Evolutionary conservation across 2,797 vertebrate species (phyloP), one percentile per base, ranked within the genome.

Genomic region (Acipenser ruthenus): DNA sequence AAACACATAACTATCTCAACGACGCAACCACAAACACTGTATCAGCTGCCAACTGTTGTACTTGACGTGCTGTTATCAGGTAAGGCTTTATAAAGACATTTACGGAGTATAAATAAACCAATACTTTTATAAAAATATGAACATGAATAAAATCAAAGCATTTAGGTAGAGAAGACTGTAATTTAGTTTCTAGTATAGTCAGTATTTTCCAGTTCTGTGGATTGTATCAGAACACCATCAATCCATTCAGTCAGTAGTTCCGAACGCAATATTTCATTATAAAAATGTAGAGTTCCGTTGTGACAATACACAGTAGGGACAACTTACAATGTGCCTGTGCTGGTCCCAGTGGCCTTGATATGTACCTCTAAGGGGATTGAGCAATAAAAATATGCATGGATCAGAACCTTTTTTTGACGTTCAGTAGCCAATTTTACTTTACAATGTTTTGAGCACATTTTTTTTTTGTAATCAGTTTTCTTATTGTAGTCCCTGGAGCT

Each of bases 71-170:
- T 11, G 74, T 70, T 49, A 73, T 65, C 75, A 80, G 77, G 73
- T 86, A 88, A 88, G 84, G 84, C 83, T 80, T 83, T 64, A 68
- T 81, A 72, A 77, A 79, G 73, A 75, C 77, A 72, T 18, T 18
- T 18, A 75, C 52, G 48, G 75, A 71, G 76, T 79, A 76, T 74
- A 81, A 78, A 79, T 67, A 67, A 78, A 78, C 80, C 70, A 58
- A 74, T 66, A 72, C 67, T 74, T 23, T 47, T 37, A 64, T 50
- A 49, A 47, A 60, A 59, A 50, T 55, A 69, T 65, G 72, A 55
- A 66, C 68, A 69, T 49, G 10, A 65, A 55, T 53, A 49, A 18
- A 65, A 62, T 23, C 52, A 78, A 72, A 76, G 83, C 83, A 83
- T 86, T 84, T 81, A 84, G 72, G 65, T 75, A 70, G n/a, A 75